Base-by-base conservation (phyloP, 2,797 vertebrate genomes). In the Euthynnus affinis region DNA sequence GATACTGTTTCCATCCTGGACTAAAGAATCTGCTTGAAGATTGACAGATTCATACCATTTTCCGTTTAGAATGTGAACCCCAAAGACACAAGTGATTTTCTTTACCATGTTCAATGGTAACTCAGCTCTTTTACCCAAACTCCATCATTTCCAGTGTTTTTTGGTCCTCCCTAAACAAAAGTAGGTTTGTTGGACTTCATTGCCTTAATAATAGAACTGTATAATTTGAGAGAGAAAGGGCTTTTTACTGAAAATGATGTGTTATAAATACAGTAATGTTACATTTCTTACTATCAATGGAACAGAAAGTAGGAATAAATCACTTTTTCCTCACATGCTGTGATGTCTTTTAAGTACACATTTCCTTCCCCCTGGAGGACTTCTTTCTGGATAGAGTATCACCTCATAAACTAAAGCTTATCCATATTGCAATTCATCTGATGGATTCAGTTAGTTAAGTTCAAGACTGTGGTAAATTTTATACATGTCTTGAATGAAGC, bases 181-280 rank as follows among this genome's bases (percentile, higher is more conserved):
- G 20, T 66, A 62, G 1, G 51, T 81, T 73, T 52, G 48, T 51
- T 72, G 59, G 70, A 84, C 62, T 82, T 76, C 18, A 74, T 34
- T 86, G 90, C 91, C 92, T 93, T 93, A 87, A 88, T 93, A 87
- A 88, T 65, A 80, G 53, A 82, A 65, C 9, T 40, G 37, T 6
- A 69, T 23, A 57, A 46, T 67, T 27, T 44, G 37, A 80, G 79
- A 52, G 13, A 76, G 29, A 63, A 86, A 85, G 78, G 73, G 75
- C 69, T 91, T 85, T 88, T 83, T 81, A 73, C 37, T 74, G 34
- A 67, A 63, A 23, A 82, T 20, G 1, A 78, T 53, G 53, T 87
- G 65, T 81, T 46, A 77, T n/a, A 3, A 69, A 55, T 34, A 18
- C 17, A 72, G 22, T 12, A 37, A 9, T 83, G 80, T 85, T 76